A percentile compares a stretch with the other conserved stretches of the same genome.
Conservation (phyloP, 2,888 invertebrate species). For the Cyclophora albipunctata region DNA sequence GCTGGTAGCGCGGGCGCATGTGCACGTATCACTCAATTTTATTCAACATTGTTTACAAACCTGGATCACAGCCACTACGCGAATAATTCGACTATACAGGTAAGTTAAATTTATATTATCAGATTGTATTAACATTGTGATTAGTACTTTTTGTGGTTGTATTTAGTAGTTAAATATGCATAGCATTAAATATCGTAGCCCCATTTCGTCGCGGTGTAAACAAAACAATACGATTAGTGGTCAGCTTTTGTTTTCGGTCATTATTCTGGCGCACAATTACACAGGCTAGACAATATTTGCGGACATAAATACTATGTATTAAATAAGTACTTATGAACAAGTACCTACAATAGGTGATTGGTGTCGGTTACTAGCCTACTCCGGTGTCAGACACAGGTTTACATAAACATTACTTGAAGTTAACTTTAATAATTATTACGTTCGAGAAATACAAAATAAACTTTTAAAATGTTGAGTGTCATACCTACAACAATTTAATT, state of each 20-base stretch:
- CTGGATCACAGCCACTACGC: constrained; percentile 45
- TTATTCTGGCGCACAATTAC: constrained; percentile 27
- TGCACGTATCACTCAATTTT: constrained; percentile 33
- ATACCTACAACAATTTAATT: too few relatives aligned
- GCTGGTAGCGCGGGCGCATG: constrained; percentile 38
- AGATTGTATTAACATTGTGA: constrained; percentile 32
- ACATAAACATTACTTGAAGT: too few relatives aligned
- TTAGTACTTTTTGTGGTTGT: constrained; percentile 28
- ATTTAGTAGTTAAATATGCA: too few relatives aligned
- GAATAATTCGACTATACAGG: constrained; percentile 58
- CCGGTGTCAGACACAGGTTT: too few relatives aligned
- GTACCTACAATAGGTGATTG: too few relatives aligned
- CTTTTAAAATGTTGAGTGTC: too few relatives aligned
- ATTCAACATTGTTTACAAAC: constrained; percentile 56
- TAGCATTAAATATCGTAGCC: constrained; percentile 13
- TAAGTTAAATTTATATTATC: constrained; percentile 39
- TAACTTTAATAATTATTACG: too few relatives aligned
- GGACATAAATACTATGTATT: constrained; percentile 15
- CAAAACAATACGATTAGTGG: constrained; percentile 44
- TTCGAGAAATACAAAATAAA: too few relatives aligned
- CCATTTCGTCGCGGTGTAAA: constrained; percentile 29
- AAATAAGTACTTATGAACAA: too few relatives aligned
- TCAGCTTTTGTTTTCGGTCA: constrained; percentile 49
- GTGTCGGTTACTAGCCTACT: too few relatives aligned
- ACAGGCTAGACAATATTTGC: constrained; percentile 25